Base-by-base conservation (phyloP, 2,113 vertebrate genomes). In the Oryzias javanicus region DNA sequence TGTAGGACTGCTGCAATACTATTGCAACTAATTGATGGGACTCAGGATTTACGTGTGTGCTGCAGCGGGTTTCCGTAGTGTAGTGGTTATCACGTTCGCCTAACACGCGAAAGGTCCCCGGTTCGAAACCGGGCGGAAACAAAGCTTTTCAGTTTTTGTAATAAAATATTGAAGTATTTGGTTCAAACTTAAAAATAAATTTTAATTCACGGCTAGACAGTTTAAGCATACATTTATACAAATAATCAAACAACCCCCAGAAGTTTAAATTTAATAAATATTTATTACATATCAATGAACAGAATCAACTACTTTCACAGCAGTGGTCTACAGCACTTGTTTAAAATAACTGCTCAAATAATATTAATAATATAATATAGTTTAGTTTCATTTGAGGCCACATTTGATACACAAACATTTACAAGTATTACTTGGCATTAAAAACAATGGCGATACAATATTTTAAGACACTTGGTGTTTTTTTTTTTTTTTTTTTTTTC, bases 11-110 rank as follows among this genome's bases (percentile, higher is more conserved):
- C n/a, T n/a, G n/a, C n/a, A n/a, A n/a, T n/a, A n/a, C n/a, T n/a
- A n/a, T n/a, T n/a, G n/a, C n/a, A n/a, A n/a, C n/a, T n/a, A n/a
- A n/a, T n/a, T n/a, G n/a, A n/a, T n/a, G n/a, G n/a, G n/a, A n/a
- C n/a, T n/a, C n/a, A n/a, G n/a, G n/a, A n/a, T n/a, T n/a, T n/a
- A n/a, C n/a, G n/a, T n/a, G n/a, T n/a, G n/a, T n/a, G n/a, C n/a
- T n/a, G n/a, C n/a, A 27, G 6, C 25, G 1, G 7, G 93, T 94
- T 94, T 95, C 93, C 92, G 91, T 95, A 94, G 94, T 94, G 94
- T 95, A 94, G 94, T 95, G 92, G 94, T 95, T 94, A 95, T 95
- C 94, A 95, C 91, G 91, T 96, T 95, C 91, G 91, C 93, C 93
- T 94, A 76, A 94, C 93, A 94, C 92, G 93, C 93, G 92, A 94